Evolutionary conservation across 2,113 vertebrate species (phyloP).

Genomic region (Lophotis ruficrista): DNA sequence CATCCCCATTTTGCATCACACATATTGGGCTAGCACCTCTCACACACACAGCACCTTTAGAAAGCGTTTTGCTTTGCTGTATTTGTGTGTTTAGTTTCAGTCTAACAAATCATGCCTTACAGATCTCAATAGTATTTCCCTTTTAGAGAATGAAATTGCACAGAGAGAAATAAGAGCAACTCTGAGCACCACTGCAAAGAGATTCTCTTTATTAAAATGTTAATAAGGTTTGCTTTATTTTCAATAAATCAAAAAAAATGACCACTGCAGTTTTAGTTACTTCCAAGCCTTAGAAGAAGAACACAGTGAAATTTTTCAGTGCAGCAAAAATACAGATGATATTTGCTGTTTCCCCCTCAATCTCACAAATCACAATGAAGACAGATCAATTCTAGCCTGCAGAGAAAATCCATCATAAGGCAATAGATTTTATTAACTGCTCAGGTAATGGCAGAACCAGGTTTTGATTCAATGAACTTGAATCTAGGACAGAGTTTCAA

Average conservation of each 20-base stretch:
- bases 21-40: slow-evolving; percentile 69
- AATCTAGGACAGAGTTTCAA: neutral
- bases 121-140: slow-evolving; percentile 29
- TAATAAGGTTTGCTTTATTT: slow-evolving; percentile 76
- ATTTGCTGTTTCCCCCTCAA: slow-evolving; percentile 60
- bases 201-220: slow-evolving; percentile 75
- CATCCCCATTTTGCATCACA: slow-evolving; percentile 79
- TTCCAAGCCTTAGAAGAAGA: neutral
- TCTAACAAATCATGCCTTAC: slow-evolving; percentile 65
- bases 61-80: slow-evolving; percentile 53
- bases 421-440: slow-evolving; percentile 78
- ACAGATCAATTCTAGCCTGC: slow-evolving; percentile 74
- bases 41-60: slow-evolving; percentile 63
- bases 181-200: slow-evolving; percentile 44
- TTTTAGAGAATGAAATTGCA: slow-evolving; percentile 53
- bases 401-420: slow-evolving; percentile 70
- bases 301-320: neutral
- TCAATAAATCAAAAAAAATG: slow-evolving; percentile 68
- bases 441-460: slow-evolving; percentile 47
- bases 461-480: slow-evolving; percentile 1
- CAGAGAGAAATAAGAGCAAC: slow-evolving; percentile 16
- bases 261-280: slow-evolving; percentile 33
- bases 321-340: slow-evolving; percentile 46
- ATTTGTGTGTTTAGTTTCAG: slow-evolving; percentile 64
- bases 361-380: slow-evolving; percentile 71